Percentiles rank a stretch among this genome's conserved stretches.
phyloP scores from a whole-genome alignment of 1,140 invertebrate genomes.

The Littorina saxatilis region DNA sequence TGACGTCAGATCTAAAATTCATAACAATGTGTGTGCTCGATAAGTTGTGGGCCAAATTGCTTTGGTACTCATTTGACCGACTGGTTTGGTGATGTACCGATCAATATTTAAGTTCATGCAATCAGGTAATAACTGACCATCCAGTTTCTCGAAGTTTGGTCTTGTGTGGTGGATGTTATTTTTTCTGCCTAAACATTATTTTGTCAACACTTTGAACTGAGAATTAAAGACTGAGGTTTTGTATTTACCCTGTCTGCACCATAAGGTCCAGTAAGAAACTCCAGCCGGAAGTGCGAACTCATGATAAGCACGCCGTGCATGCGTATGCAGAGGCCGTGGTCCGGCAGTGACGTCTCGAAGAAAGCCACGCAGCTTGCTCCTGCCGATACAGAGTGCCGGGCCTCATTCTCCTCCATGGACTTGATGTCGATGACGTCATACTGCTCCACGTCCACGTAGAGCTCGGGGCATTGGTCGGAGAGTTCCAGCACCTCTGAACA shows the following conservation, averaged over 20 bases:
- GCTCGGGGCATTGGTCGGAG: background rate
- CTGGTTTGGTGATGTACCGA: too few species aligned
- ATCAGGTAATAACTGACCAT: too few species aligned
- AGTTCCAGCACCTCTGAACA: background rate
- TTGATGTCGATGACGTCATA: conserved; percentile 1
- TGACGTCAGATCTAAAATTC: too few species aligned
- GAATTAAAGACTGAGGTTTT: background rate
- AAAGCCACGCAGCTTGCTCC: conserved; percentile 7
- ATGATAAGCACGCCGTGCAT: background rate
- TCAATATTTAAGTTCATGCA: too few species aligned
- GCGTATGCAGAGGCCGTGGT: conserved; percentile 12
- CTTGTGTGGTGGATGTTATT: too few species aligned
- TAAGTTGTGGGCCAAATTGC: too few species aligned
- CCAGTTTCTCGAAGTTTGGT: too few species aligned
- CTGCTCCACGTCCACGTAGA: conserved; percentile 2
- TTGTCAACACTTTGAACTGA: too few species aligned
- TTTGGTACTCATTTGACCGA: too few species aligned
- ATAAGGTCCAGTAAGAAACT: background rate
- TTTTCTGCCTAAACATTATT: too few species aligned
- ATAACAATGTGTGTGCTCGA: too few species aligned
- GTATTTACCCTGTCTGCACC: background rate
- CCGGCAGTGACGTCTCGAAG: conserved; percentile 1
- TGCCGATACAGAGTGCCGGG: background rate
- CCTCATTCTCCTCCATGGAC: background rate
- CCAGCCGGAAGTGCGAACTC: background rate